Base-by-base conservation (phyloP, 2,888 invertebrate species). In the Cosmorhoe ocellata region DNA sequence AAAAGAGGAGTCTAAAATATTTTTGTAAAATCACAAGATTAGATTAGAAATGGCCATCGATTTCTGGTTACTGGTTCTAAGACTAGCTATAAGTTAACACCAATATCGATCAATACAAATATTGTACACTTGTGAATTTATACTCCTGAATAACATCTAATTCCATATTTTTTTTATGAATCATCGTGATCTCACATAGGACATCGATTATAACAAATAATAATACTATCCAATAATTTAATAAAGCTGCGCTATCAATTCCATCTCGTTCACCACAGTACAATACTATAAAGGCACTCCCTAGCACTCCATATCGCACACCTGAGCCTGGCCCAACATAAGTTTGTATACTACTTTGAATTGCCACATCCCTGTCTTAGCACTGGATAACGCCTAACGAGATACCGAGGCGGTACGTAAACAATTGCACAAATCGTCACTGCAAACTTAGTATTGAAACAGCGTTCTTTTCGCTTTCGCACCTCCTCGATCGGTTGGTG, bases 201-300 rank as follows among this genome's bases (percentile, higher is more conserved):
- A 70, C 74, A 61, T 69, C 67, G 69, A 66, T 63, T 66, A 67
- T 66, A 69, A 70, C 67, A 66, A 59, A 65, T 68, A 72, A 71
- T 81, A 83, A 81, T 81, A 82, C 79, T 79, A 78, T 75, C 61
- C 55, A 73, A 73, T 74, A 76, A 73, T 67, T 75, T 70, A 70
- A 54, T 64, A 62, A 64, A 63, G 52, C 67, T 62, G 62, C 55
- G 50, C 57, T 58, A 66, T 70, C 61, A 65, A 71, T 73, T 71
- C 63, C 64, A 64, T 71, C 64, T 59, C 60, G 62, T 67, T 66
- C 69, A 61, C 54, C 69, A 61, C 54, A 55, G 66, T 56, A 67
- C 65, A 58, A 64, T 58, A 63, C 56, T 56, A 53, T 47, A 61
- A 61, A 83, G 84, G 83, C 83, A 84, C 85, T 79, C 66, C 51